Percentiles rank a stretch among this genome's conserved stretches.
These are phyloP conservation scores for Erebia palarica DNA, from an alignment of 2,888 invertebrate species.

Conservation along the genomic window DNA sequence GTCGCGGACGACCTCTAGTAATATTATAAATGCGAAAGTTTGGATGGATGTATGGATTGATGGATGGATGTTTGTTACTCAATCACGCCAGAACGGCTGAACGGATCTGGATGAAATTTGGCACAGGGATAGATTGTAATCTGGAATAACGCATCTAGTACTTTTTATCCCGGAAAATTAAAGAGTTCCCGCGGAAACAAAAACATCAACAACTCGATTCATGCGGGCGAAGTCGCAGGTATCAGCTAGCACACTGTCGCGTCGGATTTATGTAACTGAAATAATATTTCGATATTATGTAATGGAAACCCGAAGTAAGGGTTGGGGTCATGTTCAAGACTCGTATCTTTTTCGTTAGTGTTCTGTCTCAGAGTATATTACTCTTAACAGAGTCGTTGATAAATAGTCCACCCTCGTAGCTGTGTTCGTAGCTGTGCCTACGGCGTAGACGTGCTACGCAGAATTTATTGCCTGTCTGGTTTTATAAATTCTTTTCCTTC, in stretches of 20 bases:
- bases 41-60: too few relatives aligned
- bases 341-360: slow-evolving; percentile 3
- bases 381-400: slow-evolving; percentile 11
- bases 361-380: slow-evolving; percentile 11
- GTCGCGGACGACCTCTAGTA: too few relatives aligned
- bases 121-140: too few relatives aligned
- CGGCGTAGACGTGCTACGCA: slow-evolving; percentile 21
- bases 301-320: background rate
- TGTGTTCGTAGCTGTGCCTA: slow-evolving; percentile 10
- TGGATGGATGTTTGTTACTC: too few relatives aligned
- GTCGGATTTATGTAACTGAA: background rate
- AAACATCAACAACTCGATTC: too few relatives aligned
- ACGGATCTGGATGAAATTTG: too few relatives aligned
- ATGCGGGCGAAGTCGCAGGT: too few relatives aligned
- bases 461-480: background rate
- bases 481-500: background rate
- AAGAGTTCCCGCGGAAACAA: too few relatives aligned
- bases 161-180: too few relatives aligned
- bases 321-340: slow-evolving; percentile 2
- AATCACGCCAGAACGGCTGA: too few relatives aligned
- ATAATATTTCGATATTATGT: background rate
- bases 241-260: background rate
- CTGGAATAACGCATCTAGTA: too few relatives aligned
- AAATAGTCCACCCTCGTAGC: slow-evolving; percentile 17
- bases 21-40: too few relatives aligned